Base-by-base conservation (phyloP, 2,797 vertebrate species). In the Manis pentadactyla region DNA sequence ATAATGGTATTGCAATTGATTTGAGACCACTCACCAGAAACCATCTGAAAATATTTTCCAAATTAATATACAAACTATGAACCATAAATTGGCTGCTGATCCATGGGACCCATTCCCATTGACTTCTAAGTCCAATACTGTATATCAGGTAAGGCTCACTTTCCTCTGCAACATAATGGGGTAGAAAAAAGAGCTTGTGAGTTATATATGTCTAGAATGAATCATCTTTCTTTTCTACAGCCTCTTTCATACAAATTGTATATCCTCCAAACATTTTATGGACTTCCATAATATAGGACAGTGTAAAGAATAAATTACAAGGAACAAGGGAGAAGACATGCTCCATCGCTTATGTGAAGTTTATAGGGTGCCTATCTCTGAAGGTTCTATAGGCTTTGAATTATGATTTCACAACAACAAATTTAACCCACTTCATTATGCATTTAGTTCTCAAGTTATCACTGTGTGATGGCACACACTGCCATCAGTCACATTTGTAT, bases 191-290 rank as follows among this genome's bases (percentile, higher is more conserved):
- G 59, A 12, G 42, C 25, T 87, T 66, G 5, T 19, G 1, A 91
- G 78, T 90, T 97, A 94, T 96, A 90, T 85, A 95, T 94, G 83
- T 94, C 93, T 95, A 82, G 84, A 95, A 97, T 91, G 96, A 96
- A 94, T 96, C 94, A 97, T 97, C 74, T 96, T 97, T 97, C 97
- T 96, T 97, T 94, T 97, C 96, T 96, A 93, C 94, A 69, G 94
- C 88, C 71, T 87, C 91, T 97, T 90, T 79, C 95, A 96, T 94
- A 97, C 71, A 96, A 95, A 95, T 96, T 92, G 59, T 93, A 86
- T 92, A 87, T 86, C 75, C 39, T 95, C 39, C 53, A 84, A 93
- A 97, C 49, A 90, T 42, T 92, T 94, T 93, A 94, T 61, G 93
- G 75, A 81, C 57, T 74, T 96, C 75, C 89, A 87, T 87, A 94